These are phyloP conservation scores for Bibio marci DNA, from an alignment of 2,888 invertebrate species.

Conservation along the genomic window DNA sequence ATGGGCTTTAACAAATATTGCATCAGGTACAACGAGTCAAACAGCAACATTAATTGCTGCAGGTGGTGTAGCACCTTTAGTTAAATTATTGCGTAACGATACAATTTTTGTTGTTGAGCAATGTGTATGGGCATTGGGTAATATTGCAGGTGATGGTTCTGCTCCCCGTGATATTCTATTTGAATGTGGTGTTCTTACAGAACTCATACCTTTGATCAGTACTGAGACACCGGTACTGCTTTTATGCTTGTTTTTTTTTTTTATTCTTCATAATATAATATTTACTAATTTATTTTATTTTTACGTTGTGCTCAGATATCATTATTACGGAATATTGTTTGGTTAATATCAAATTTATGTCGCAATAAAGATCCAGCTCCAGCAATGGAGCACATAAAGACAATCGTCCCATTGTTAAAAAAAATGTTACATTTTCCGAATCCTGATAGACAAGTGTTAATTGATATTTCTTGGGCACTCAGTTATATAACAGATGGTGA, in stretches of 20 bases:
- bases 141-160: slow-evolving; percentile 86
- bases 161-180: slow-evolving; percentile 69
- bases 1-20: slow-evolving; percentile 96
- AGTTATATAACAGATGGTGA: slow-evolving; percentile 87
- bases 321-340: slow-evolving; percentile 68
- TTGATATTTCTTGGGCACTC: slow-evolving; percentile 88
- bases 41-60: slow-evolving; percentile 71
- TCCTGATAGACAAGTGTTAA: slow-evolving; percentile 58
- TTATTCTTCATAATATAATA: too few species aligned
- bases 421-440: slow-evolving; percentile 46
- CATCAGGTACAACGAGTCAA: slow-evolving; percentile 84
- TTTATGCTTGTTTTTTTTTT: too few species aligned
- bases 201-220: slow-evolving; percentile 48
- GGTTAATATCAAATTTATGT: slow-evolving; percentile 88
- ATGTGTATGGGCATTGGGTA: slow-evolving; percentile 95
- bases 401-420: slow-evolving; percentile 58
- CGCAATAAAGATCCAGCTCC: slow-evolving; percentile 88
- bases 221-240: slow-evolving; percentile 39
- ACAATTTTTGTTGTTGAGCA: slow-evolving; percentile 66
- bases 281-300: background rate
- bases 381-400: slow-evolving; percentile 53
- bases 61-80: slow-evolving; percentile 72
- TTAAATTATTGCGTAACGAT: slow-evolving; percentile 49
- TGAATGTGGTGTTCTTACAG: slow-evolving; percentile 47
- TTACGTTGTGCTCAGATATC: slow-evolving; percentile 16